Conservation (phyloP, 1,140 invertebrate genomes). For the Armadillidium nasatum region DNA sequence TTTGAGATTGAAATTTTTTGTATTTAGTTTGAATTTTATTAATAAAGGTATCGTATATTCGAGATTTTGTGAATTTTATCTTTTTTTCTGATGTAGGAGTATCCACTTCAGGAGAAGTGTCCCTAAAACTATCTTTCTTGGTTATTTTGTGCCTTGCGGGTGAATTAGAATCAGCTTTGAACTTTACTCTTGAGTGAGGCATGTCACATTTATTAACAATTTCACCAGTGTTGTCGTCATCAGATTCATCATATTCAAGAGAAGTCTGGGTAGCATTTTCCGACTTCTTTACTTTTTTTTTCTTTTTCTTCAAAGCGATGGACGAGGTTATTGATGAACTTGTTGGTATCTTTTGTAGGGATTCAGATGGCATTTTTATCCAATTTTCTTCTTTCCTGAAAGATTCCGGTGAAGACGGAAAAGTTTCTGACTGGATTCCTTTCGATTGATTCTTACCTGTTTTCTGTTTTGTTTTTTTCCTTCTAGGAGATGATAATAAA, state of each 20-base stretch:
- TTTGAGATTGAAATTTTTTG: not conserved
- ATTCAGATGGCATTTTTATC: not conserved
- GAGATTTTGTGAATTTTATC: not conserved
- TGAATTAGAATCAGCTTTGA: not conserved
- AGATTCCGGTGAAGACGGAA: not conserved
- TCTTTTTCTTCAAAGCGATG: not conserved
- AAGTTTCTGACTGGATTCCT: not conserved
- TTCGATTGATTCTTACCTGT: not conserved
- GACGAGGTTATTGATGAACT: not conserved
- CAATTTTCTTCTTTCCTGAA: too few species aligned
- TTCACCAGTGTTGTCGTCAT: not conserved
- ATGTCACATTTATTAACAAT: not conserved
- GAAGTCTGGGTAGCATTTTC: not conserved
- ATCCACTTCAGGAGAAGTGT: not conserved
- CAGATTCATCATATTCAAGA: not conserved
- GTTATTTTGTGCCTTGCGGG: not conserved
- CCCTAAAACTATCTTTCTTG: not conserved
- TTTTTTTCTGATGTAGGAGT: slow-evolving; percentile 1
- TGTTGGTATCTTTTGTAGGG: not conserved
- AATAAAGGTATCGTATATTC: not conserved
- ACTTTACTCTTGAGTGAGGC: not conserved
- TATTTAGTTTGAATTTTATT: not conserved
- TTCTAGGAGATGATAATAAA: not conserved
- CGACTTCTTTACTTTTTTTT: not conserved
- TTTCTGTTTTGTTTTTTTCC: not conserved